phyloP scores from a whole-genome alignment of 1,140 invertebrate genomes.

The Drosophila ironensis region DNA sequence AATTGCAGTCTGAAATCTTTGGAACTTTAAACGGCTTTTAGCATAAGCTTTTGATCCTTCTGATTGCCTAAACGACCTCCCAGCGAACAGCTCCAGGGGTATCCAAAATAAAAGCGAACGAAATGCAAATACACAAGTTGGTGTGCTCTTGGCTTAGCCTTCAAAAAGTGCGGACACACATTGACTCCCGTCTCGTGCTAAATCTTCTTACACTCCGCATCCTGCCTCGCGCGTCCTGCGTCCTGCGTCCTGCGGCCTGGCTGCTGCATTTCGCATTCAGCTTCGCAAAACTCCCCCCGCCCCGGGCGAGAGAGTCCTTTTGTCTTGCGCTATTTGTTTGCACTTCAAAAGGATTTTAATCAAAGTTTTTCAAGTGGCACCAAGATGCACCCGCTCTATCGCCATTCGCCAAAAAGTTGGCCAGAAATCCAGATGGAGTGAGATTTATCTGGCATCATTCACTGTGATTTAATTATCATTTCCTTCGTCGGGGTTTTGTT shows the following conservation, averaged over 20 bases:
- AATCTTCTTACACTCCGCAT: background rate
- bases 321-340: slow-evolving; percentile 75
- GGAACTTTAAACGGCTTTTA: too few species aligned
- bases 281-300: too few species aligned
- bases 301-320: slow-evolving; percentile 29
- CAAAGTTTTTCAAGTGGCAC: slow-evolving; percentile 74
- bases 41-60: too few species aligned
- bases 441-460: slow-evolving; percentile 66
- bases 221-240: background rate
- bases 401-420: background rate
- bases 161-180: slow-evolving; percentile 63
- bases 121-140: slow-evolving; percentile 49
- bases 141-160: slow-evolving; percentile 52
- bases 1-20: too few species aligned
- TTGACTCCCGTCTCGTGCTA: slow-evolving; percentile 32
- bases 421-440: slow-evolving; percentile 10
- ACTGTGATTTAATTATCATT: slow-evolving; percentile 70
- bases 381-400: slow-evolving; percentile 34
- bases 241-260: background rate
- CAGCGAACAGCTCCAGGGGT: too few species aligned
- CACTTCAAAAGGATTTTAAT: slow-evolving; percentile 79
- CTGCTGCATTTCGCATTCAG: background rate
- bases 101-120: slow-evolving; percentile 7
- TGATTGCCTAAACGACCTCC: too few species aligned
- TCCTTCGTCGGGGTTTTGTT: slow-evolving; percentile 7